A percentile compares a stretch with the other conserved stretches of the same genome.
phyloP scores from a whole-genome alignment of 2,888 invertebrate genomes.

The Oligia fasciuncula region DNA sequence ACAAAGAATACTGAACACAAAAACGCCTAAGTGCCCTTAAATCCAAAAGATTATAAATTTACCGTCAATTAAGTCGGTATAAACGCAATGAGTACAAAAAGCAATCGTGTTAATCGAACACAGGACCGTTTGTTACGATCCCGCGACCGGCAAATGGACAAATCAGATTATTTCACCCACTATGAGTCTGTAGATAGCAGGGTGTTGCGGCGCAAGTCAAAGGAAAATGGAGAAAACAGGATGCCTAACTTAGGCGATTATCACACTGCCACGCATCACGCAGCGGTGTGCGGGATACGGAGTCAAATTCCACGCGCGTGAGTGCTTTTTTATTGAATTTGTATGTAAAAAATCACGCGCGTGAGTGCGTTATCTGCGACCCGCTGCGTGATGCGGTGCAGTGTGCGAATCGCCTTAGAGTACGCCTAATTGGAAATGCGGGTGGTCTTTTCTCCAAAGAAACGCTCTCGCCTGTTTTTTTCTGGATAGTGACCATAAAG shows the following conservation, averaged over 20 bases:
- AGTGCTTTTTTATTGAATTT: too few relatives aligned
- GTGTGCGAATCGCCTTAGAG: too few relatives aligned
- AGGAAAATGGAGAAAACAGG: slow-evolving; percentile 33
- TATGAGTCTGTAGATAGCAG: slow-evolving; percentile 88
- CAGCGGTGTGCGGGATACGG: too few relatives aligned
- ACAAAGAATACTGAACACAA: slow-evolving; percentile 21
- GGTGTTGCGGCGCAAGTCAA: slow-evolving; percentile 65
- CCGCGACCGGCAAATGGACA: slow-evolving; percentile 88
- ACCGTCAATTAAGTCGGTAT: slow-evolving; percentile 72
- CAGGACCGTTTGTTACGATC: slow-evolving; percentile 82
- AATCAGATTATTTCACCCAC: slow-evolving; percentile 90
- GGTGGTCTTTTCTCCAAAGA: too few relatives aligned
- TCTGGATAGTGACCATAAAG: too few relatives aligned
- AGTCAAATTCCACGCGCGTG: too few relatives aligned
- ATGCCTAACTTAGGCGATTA: not conserved
- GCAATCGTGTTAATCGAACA: slow-evolving; percentile 88
- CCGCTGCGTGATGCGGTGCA: too few relatives aligned
- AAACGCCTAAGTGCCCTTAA: slow-evolving; percentile 48
- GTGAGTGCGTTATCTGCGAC: too few relatives aligned
- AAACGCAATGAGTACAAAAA: slow-evolving; percentile 81
- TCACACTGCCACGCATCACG: too few relatives aligned
- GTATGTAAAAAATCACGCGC: too few relatives aligned
- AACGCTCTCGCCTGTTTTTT: too few relatives aligned
- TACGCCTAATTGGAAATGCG: not conserved
- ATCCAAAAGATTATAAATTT: slow-evolving; percentile 66